phyloP scores from a whole-genome alignment of 2,888 invertebrate species.

The Zeuzera pyrina region DNA sequence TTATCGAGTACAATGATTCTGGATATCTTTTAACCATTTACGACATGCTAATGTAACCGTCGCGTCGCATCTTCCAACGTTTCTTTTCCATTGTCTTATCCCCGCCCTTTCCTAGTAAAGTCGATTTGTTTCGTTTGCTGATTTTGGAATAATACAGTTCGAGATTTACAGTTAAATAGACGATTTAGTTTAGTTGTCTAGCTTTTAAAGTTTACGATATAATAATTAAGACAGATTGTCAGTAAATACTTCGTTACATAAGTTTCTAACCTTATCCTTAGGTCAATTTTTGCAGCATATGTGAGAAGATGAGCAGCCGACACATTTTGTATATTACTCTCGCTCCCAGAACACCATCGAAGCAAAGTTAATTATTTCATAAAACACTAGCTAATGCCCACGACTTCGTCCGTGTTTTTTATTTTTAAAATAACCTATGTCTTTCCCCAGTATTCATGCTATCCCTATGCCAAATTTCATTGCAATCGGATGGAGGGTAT shows the following conservation, averaged over 20 bases:
- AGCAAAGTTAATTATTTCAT: no score
- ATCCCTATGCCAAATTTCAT: no score
- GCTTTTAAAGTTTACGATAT: background rate
- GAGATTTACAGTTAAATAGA: slow-evolving; percentile 20
- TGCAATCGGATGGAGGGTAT: no score
- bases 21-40: no score
- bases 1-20: no score
- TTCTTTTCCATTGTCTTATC: slow-evolving; percentile 30
- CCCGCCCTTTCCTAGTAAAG: slow-evolving; percentile 44
- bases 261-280: background rate
- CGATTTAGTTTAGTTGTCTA: background rate
- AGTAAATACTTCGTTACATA: background rate
- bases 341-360: no score
- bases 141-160: slow-evolving; percentile 29
- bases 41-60: slow-evolving; percentile 2
- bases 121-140: slow-evolving; percentile 32
- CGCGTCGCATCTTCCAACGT: slow-evolving; percentile 22
- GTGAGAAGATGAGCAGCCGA: no score
- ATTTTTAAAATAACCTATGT: no score
- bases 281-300: background rate
- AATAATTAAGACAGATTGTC: background rate
- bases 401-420: no score
- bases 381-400: no score
- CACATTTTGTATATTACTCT: no score
- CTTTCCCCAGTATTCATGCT: no score